Evolutionary conservation across 92 coral and sea anemone species (phyloP).

Genomic region (Desmophyllum pertusum): DNA sequence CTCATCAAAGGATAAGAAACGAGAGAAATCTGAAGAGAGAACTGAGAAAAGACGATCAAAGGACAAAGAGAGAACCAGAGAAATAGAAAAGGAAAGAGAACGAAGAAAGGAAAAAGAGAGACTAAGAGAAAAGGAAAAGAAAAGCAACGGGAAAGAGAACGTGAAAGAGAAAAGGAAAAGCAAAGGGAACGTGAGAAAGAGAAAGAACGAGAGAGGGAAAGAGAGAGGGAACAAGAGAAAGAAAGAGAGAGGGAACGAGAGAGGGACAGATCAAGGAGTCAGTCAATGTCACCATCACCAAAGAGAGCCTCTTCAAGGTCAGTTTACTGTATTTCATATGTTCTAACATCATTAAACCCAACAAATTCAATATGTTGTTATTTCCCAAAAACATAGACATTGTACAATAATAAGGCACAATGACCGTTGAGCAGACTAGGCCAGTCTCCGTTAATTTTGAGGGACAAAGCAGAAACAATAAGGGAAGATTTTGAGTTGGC

Average conservation of each 20-base stretch:
- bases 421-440: no score
- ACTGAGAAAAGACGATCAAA: slow-evolving; percentile 36
- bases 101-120: slow-evolving; percentile 32
- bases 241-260: slow-evolving; percentile 47
- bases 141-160: slow-evolving; percentile 40
- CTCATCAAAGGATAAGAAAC: slow-evolving; percentile 6
- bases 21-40: slow-evolving; percentile 51
- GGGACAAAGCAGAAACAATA: no score
- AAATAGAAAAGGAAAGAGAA: slow-evolving; percentile 41
- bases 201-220: slow-evolving; percentile 31
- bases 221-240: slow-evolving; percentile 44
- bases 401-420: no score
- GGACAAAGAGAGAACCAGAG: slow-evolving; percentile 45
- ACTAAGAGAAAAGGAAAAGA: slow-evolving; percentile 30
- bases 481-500: no score
- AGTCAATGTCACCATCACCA: slow-evolving; percentile 68
- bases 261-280: slow-evolving; percentile 55
- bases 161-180: slow-evolving; percentile 27
- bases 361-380: no score
- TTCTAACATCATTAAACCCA: no score
- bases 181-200: slow-evolving; percentile 32
- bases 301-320: slow-evolving; percentile 59
- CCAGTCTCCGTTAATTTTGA: no score
- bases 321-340: slow-evolving; percentile 1
- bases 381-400: no score